Conservation (phyloP, 2,797 vertebrate species). For the Tamandua tetradactyla region DNA sequence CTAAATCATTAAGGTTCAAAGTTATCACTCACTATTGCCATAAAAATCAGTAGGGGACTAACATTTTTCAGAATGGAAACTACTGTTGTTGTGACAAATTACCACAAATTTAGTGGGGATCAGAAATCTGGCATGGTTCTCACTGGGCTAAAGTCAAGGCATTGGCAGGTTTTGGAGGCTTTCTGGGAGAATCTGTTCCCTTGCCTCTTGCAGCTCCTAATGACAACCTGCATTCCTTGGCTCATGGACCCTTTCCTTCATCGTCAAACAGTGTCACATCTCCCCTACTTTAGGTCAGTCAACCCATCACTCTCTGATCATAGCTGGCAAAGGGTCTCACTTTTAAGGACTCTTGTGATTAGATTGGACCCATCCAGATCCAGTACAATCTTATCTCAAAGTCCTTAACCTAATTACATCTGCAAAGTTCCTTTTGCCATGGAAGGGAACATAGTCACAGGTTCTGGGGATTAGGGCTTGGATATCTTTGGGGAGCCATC, state of each 20-base stretch:
- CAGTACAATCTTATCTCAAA: background rate
- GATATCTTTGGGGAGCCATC: background rate
- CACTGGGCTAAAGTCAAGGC: background rate
- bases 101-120: background rate
- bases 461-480: background rate
- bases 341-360: background rate
- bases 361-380: background rate
- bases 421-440: background rate
- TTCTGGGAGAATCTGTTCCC: background rate
- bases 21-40: background rate
- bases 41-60: slow-evolving; percentile 25
- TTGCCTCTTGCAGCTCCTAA: background rate
- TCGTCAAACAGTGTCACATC: background rate
- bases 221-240: background rate
- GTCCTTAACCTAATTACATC: background rate
- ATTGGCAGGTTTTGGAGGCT: background rate
- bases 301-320: background rate
- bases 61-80: slow-evolving; percentile 11
- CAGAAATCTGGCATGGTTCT: background rate
- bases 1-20: slow-evolving; percentile 50
- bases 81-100: slow-evolving; percentile 3
- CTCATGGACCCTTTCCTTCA: slow-evolving; percentile 24
- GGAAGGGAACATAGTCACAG: background rate
- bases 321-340: background rate
- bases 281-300: slow-evolving; percentile 24